A percentile compares a stretch with the other conserved stretches of the same genome.
Evolutionary conservation across 2,888 invertebrate species (phyloP).

Genomic region (Erannis defoliaria): DNA sequence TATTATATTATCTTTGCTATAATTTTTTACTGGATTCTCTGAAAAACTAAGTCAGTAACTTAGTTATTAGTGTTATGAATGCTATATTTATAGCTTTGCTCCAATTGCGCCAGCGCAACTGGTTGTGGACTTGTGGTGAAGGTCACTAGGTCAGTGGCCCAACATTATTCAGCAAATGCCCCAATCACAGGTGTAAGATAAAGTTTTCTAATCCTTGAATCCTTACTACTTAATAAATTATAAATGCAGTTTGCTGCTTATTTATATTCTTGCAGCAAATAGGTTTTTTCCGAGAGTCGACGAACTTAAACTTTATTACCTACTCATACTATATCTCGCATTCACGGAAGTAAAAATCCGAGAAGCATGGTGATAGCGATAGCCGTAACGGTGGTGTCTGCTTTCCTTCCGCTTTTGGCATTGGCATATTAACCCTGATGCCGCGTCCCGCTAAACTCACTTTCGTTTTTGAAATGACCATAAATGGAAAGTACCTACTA

Average conservation of each 20-base stretch:
- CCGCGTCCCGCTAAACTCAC: slow-evolving; percentile 61
- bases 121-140: slow-evolving; percentile 73
- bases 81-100: slow-evolving; percentile 46
- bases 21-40: neutral
- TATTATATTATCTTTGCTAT: too few species aligned
- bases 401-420: slow-evolving; percentile 71
- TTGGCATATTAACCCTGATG: slow-evolving; percentile 72
- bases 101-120: slow-evolving; percentile 68
- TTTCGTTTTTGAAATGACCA: slow-evolving; percentile 61
- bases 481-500: slow-evolving; percentile 4
- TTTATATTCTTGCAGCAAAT: neutral
- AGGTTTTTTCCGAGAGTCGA: neutral
- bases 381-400: slow-evolving; percentile 54
- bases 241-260: neutral
- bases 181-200: slow-evolving; percentile 27
- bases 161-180: slow-evolving; percentile 38
- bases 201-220: neutral
- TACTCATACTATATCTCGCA: slow-evolving; percentile 1
- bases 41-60: neutral
- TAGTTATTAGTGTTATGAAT: neutral
- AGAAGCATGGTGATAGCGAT: slow-evolving; percentile 27
- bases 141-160: slow-evolving; percentile 80
- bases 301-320: slow-evolving; percentile 3
- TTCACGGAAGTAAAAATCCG: slow-evolving; percentile 19
- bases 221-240: neutral